Base-by-base conservation (phyloP, 2,113 vertebrate genomes). In the Takifugu flavidus region DNA sequence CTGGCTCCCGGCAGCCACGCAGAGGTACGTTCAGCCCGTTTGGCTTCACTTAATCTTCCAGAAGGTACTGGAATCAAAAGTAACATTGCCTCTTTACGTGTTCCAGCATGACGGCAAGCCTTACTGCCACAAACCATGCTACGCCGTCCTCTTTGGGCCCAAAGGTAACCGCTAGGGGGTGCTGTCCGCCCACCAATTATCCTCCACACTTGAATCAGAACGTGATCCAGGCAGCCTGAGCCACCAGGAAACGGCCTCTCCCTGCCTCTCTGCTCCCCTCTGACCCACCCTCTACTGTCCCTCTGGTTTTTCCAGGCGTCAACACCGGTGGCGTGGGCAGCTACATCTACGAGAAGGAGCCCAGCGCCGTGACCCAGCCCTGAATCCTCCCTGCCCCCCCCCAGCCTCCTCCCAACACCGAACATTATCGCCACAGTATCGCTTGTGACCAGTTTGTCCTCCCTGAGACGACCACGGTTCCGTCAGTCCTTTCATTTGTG, bases 51-150 rank as follows among this genome's bases (percentile, higher is more conserved):
- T 39, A 2, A 39, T 11, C 4, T 34, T 11, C 7, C 34, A 39
- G 34, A 11, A 6, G 11, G 34, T 39, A 14, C 13, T 45, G 44
- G 11, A 45, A 45, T 45, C 2, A 45, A 45, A 45, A 45, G 34
- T 39, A 31, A 31, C 8, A 1, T 49, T 8, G 2, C 7, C 66
- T 55, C 11, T 70, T 29, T 13, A 49, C 2, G 65, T 4, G 0
- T 51, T 67, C 2, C 89, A 98, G 96, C 96, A 99, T 0, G 93
- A 96, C 2, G 93, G 94, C 59, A 93, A 94, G 67, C 96, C 96
- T 1, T 99, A 95, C 89, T 99, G 96, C 89, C 96, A 98, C 91
- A 98, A 98, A 68, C 95, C 96, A 0, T 99, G 96, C 86, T 99
- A 98, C 0, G 97, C 96, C 27, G 93, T 92, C 0, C 90, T 98